Evolutionary conservation across 1,140 invertebrate species (phyloP).

Genomic region (Sitodiplosis mosellana): DNA sequence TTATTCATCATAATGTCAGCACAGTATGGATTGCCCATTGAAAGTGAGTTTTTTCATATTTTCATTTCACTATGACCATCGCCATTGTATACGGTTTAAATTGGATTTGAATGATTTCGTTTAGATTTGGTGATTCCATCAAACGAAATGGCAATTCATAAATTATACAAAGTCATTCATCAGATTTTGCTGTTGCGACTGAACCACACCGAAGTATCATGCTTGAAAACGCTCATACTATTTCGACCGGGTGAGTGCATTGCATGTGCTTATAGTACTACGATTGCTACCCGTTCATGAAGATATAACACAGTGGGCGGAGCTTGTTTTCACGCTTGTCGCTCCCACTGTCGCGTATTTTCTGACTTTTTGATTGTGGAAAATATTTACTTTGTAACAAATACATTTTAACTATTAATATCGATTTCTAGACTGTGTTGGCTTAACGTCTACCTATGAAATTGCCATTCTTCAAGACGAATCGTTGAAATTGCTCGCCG

Average conservation of each 20-base stretch:
- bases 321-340: constrained; percentile 3
- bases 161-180: constrained; percentile 34
- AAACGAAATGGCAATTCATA: constrained; percentile 25
- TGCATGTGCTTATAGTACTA: neutral
- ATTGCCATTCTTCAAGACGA: constrained; percentile 59
- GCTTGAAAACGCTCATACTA: constrained; percentile 59
- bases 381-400: neutral
- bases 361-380: neutral
- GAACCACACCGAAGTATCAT: constrained; percentile 70
- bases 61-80: neutral
- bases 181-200: constrained; percentile 42
- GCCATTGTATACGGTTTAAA: neutral
- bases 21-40: constrained; percentile 55
- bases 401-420: too few species aligned
- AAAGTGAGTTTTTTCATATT: constrained; percentile 34
- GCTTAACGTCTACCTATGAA: constrained; percentile 37
- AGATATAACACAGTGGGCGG: too few species aligned
- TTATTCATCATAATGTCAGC: constrained; percentile 67
- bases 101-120: neutral
- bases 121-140: constrained; percentile 10
- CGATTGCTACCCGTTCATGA: too few species aligned
- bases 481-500: constrained; percentile 51
- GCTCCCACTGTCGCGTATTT: neutral
- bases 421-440: constrained; percentile 36
- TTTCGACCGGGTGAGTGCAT: constrained; percentile 53